Evolutionary conservation across 2,888 invertebrate genomes (phyloP), one percentile per base, ranked within the genome.

Genomic region (Sussaba pulchella): DNA sequence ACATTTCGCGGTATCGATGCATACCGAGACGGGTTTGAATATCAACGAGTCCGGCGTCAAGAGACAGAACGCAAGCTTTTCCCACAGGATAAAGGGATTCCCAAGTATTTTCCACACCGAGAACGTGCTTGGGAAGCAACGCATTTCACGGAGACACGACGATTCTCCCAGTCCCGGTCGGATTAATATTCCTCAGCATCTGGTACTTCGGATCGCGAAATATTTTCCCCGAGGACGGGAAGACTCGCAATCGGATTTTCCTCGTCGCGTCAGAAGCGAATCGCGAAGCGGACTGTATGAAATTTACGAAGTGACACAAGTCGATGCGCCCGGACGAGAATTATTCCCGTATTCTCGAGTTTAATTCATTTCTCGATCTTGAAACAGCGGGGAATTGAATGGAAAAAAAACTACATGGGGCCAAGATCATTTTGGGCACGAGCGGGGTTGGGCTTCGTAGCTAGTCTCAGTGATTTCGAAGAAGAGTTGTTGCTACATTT

Each of bases 111-210:
- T 82, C 78, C 72, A 73, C 84, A 85, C 85, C 84, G 84, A 81
- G 84, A 78, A 85, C 84, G 84, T 84, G 85, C 86, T 73, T 83
- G 69, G 63, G 74, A 83, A 41, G 83, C 78, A 78, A 79, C 82
- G 83, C 79, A 85, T 84, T 84, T 83, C 82, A 36, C 19, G 31
- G 47, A 61, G 45, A 63, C 52, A 54, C 54, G n/a, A 61, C 73
- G 63, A 59, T 66, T 52, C 50, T 26, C 12, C 54, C 66, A 61
- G 59, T 9, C 39, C 63, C 83, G 81, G n/a, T n/a, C 83, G 83
- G 84, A 87, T 88, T 88, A 87, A 87, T 88, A 87, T 87, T 86
- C 84, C 84, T 72, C 78, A 81, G 78, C 47, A 54, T 54, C 45
- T 50, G 57, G 66, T 77, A 78, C 64, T 84, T 83, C 82, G 76